Conservation (phyloP, 2,797 vertebrate species). For the Discoglossus pictus region DNA sequence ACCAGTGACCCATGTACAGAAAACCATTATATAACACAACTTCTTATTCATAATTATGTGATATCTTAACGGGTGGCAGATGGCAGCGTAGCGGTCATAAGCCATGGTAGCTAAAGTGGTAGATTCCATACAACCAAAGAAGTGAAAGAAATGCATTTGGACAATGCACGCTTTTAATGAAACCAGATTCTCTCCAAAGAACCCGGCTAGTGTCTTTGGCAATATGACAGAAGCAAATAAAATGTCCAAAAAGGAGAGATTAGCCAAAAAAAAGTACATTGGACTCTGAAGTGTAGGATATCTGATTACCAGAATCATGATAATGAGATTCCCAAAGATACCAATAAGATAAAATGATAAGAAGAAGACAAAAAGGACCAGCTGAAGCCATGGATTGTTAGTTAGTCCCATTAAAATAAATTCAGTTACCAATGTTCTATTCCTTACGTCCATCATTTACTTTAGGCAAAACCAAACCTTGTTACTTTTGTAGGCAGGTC, state of each 20-base stretch:
- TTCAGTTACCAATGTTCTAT: conserved; percentile 6
- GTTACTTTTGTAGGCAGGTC: too few relatives aligned
- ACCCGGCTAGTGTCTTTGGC: conserved; percentile 36
- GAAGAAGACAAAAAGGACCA: conserved; percentile 17
- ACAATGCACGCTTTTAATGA: conserved; percentile 10
- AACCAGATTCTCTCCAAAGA: conserved; percentile 22
- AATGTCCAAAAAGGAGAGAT: conserved; percentile 36
- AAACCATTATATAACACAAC: conserved; percentile 10
- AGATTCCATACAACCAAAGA: conserved; percentile 34
- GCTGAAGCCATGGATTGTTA: neutral
- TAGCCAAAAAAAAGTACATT: conserved; percentile 41
- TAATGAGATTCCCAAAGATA: conserved; percentile 24
- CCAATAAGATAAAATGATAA: conserved; percentile 24
- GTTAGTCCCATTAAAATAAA: conserved; percentile 33
- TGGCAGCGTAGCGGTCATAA: conserved; percentile 41
- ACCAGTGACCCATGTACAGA: conserved; percentile 15
- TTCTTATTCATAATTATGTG: conserved; percentile 24
- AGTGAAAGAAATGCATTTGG: conserved; percentile 31
- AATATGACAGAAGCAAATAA: conserved; percentile 31
- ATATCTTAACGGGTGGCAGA: conserved; percentile 38
- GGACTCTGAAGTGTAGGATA: conserved; percentile 21
- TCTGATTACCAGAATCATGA: conserved; percentile 9
- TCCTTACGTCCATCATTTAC: conserved; percentile 5
- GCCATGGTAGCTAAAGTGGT: conserved; percentile 31
- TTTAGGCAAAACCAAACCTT: too few relatives aligned